Conservation (phyloP, 2,888 invertebrate genomes). For the Microchrysa polita region DNA sequence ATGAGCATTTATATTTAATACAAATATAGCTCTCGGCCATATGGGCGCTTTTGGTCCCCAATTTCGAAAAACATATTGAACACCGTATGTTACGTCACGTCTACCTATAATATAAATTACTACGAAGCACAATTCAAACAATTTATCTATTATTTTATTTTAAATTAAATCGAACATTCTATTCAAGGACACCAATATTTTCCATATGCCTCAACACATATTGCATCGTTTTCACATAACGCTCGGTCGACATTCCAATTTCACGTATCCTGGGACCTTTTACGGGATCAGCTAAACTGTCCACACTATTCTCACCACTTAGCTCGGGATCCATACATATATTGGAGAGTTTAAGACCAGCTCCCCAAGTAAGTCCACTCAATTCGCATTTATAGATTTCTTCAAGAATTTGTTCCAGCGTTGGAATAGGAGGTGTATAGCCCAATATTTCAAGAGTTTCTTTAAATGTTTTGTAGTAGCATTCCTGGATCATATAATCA, state of each 20-base stretch:
- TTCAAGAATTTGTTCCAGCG: conserved; percentile 46
- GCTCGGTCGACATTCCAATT: conserved; percentile 51
- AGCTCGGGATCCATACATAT: conserved; percentile 49
- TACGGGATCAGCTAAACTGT: conserved; percentile 29
- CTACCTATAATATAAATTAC: too few species aligned
- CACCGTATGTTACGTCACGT: too few species aligned
- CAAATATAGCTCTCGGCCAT: too few species aligned
- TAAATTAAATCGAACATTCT: too few species aligned
- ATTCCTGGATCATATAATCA: conserved; percentile 55
- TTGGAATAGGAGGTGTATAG: conserved; percentile 47
- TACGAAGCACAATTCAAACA: too few species aligned
- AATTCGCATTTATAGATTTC: conserved; percentile 51
- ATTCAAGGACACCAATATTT: conserved; percentile 51
- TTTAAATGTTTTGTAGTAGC: conserved; percentile 28
- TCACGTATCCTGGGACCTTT: background rate
- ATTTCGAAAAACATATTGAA: too few species aligned
- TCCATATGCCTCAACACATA: conserved; percentile 59
- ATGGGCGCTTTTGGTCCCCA: too few species aligned
- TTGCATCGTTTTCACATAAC: conserved; percentile 58
- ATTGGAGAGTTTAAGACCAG: conserved; percentile 48
- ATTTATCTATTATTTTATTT: too few species aligned
- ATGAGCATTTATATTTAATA: too few species aligned
- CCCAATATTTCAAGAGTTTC: conserved; percentile 48
- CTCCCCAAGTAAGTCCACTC: conserved; percentile 51
- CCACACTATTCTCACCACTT: conserved; percentile 48